These are phyloP conservation scores for Drosophila mayri DNA, from an alignment of 1,140 invertebrate species.

Conservation along the genomic window DNA sequence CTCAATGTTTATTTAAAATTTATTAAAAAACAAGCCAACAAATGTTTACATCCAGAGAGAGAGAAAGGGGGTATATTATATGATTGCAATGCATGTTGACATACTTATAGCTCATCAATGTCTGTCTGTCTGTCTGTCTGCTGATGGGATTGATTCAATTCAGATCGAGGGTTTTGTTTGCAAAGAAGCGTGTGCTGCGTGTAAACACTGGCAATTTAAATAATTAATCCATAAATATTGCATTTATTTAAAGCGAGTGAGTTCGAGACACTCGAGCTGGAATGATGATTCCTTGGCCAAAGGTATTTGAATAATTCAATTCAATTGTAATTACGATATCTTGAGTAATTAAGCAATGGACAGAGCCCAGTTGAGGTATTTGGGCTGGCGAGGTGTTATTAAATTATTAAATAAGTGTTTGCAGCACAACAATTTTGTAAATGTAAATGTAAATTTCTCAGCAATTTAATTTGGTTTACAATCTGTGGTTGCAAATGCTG, in stretches of 20 bases:
- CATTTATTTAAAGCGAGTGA: conserved; percentile 33
- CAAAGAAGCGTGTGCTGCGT: conserved; percentile 40
- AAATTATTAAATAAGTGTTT: conserved; percentile 42
- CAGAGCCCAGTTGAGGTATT: not conserved
- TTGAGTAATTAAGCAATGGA: conserved; percentile 43
- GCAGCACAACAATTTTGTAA: conserved; percentile 10
- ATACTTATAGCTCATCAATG: conserved; percentile 81
- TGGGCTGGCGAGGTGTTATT: conserved; percentile 20
- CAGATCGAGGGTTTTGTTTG: conserved; percentile 43
- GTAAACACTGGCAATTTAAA: conserved; percentile 76
- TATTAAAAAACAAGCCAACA: conserved; percentile 75
- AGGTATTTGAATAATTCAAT: conserved; percentile 58
- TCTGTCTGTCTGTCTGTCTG: conserved; percentile 10
- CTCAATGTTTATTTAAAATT: conserved; percentile 77
- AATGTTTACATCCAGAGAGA: conserved; percentile 14
- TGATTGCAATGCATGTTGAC: conserved; percentile 79
- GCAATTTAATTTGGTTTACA: conserved; percentile 26
- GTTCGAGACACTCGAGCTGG: conserved; percentile 9
- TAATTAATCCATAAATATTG: conserved; percentile 78
- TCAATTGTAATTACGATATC: conserved; percentile 53
- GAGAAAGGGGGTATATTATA: conserved; percentile 52
- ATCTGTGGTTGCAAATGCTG: conserved; percentile 5
- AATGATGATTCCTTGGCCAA: conserved; percentile 3
- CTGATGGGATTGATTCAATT: conserved; percentile 44
- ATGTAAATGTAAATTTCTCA: conserved; percentile 2